phyloP scores from a whole-genome alignment of 2,888 invertebrate genomes.

The Pseudococcus longispinus region DNA sequence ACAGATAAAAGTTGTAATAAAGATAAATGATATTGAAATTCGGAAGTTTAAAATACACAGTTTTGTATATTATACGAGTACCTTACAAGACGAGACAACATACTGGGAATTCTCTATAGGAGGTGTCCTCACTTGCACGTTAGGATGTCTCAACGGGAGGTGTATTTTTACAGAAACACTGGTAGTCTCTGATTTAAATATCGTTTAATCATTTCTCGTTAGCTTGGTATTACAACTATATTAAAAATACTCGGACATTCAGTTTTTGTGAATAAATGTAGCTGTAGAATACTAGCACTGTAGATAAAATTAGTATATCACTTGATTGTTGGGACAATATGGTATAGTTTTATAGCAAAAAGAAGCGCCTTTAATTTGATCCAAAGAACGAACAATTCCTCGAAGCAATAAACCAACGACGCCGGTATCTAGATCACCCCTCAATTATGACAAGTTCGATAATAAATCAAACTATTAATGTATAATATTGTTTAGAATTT shows the following conservation, averaged over 20 bases:
- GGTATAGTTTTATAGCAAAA: background rate
- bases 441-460: constrained; percentile 19
- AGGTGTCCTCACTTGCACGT: constrained; percentile 46
- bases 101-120: constrained; percentile 47
- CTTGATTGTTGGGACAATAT: background rate
- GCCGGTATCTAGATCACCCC: background rate
- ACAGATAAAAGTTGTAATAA: background rate
- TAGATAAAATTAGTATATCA: background rate
- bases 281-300: background rate
- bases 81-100: background rate
- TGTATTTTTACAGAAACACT: constrained; percentile 8
- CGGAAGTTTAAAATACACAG: background rate
- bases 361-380: background rate
- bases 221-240: background rate
- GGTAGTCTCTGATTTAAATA: constrained; percentile 38
- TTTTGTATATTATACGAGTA: background rate
- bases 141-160: constrained; percentile 42
- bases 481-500: constrained; percentile 17
- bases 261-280: background rate
- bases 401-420: background rate
- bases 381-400: background rate
- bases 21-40: constrained; percentile 32
- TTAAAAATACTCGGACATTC: background rate
- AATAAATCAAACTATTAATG: constrained; percentile 44
- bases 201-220: constrained; percentile 31